These are phyloP conservation scores for Nixonia krombeini DNA, from an alignment of 1,140 invertebrate genomes.

Conservation along the genomic window DNA sequence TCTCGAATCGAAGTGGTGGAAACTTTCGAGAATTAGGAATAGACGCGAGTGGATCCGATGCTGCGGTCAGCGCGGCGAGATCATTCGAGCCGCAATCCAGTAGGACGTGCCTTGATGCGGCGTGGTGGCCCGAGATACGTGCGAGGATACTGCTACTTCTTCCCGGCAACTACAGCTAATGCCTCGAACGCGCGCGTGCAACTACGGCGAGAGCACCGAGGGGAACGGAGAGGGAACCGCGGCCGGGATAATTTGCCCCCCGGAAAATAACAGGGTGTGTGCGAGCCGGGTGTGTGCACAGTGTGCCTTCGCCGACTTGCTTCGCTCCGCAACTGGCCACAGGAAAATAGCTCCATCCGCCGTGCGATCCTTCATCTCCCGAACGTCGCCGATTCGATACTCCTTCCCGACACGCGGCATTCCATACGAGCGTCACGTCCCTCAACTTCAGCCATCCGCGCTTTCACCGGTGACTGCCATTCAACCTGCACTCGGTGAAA, in stretches of 20 bases:
- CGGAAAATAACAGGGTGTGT: slow-evolving; percentile 70
- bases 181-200: slow-evolving; percentile 45
- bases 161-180: slow-evolving; percentile 61
- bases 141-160: slow-evolving; percentile 68
- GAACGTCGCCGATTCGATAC: no score
- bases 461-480: no score
- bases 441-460: no score
- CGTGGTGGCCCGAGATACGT: slow-evolving; percentile 67
- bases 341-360: no score
- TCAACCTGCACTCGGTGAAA: no score
- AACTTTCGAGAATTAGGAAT: slow-evolving; percentile 4
- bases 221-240: slow-evolving; percentile 48
- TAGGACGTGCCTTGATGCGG: slow-evolving; percentile 70
- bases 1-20: slow-evolving; percentile 24
- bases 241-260: slow-evolving; percentile 67
- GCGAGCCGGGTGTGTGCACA: slow-evolving; percentile 25
- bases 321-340: no score
- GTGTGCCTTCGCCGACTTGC: slow-evolving; percentile 24
- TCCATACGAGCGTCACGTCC: no score
- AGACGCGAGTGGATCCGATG: background rate
- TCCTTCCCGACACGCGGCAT: no score
- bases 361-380: no score
- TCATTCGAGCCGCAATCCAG: slow-evolving; percentile 64
- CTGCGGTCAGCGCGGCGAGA: slow-evolving; percentile 54
- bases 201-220: slow-evolving; percentile 60